Base-by-base conservation (phyloP, 2,113 vertebrate species). In the Vulpes vulpes region DNA sequence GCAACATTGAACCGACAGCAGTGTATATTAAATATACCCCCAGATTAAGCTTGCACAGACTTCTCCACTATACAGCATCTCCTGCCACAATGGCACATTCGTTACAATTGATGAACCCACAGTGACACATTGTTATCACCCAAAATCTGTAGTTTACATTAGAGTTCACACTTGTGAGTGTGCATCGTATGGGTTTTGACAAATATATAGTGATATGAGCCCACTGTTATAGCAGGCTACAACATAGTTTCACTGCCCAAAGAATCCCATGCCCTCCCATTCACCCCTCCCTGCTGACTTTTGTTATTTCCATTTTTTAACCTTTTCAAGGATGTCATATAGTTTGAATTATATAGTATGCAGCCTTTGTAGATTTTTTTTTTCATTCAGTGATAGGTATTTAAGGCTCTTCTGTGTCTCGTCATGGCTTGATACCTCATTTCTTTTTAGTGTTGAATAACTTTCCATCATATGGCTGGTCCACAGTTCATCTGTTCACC, bases 171-270 rank as follows among this genome's bases (percentile, higher is more conserved):
- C 32, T 60, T 16, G 6, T 9, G 38, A 3, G 12, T 49, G 17
- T 19, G 12, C 12, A 17, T 64, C 43, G 14, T 89, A 3, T 82
- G 32, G 32, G 17, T 64, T 65, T 65, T 38, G 67, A 76, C 76
- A 51, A 80, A 71, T 5, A 8, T 1, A 8, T 49, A 60, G 12
- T 49, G 73, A 22, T 16, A 22, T 8, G 4, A 25, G n/a, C 10
- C 25, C 16, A 35, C 15, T 8, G 0, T n/a, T 35, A 43, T 0
- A 22, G 20, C 15, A 23, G n/a, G 8, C 32, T 27, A n/a, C 14
- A 27, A 7, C n/a, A 57, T 62, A 19, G 10, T 14, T 62, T 74
- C 57, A 49, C n/a, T 12, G 59, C 16, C 27, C 27, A 71, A 59
- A n/a, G 32, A 25, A 25, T 4, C 27, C 12, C 57, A 20, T 27